Evolutionary conservation across 2,113 vertebrate species (phyloP).

Genomic region (Aramus guarauna): DNA sequence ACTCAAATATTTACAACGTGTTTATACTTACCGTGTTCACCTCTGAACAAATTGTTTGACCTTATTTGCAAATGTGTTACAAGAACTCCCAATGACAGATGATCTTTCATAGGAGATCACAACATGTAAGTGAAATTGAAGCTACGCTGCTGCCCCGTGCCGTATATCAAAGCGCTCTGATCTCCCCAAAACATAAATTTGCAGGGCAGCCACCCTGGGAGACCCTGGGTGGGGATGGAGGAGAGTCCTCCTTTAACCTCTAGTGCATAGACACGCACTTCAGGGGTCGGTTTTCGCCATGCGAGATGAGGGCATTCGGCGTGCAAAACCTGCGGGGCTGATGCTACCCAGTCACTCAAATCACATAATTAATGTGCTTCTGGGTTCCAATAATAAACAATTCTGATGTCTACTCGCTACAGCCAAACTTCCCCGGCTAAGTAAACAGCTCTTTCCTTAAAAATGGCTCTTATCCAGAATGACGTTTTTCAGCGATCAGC

Average conservation of each 20-base stretch:
- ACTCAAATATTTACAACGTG: constrained; percentile 72
- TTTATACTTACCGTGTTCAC: constrained; percentile 66
- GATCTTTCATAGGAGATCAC: constrained; percentile 69
- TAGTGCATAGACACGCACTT: neutral
- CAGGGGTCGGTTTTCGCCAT: constrained; percentile 48
- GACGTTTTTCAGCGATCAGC: neutral
- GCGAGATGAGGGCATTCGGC: constrained; percentile 21
- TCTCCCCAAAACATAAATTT: constrained; percentile 42
- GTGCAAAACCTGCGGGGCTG: neutral
- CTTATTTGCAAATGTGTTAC: constrained; percentile 71
- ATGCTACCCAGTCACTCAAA: constrained; percentile 63
- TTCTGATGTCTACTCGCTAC: constrained; percentile 15
- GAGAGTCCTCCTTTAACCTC: constrained; percentile 42
- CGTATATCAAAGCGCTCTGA: constrained; percentile 28
- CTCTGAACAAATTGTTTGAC: constrained; percentile 72
- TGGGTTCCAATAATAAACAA: constrained; percentile 70
- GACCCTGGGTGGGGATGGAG: constrained; percentile 24
- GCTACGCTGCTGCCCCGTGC: constrained; percentile 49
- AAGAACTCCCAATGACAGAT: constrained; percentile 59
- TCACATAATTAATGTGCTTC: constrained; percentile 63
- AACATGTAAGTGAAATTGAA: constrained; percentile 68
- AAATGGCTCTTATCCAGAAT: constrained; percentile 29
- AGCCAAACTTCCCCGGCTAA: constrained; percentile 25
- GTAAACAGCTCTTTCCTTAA: constrained; percentile 23
- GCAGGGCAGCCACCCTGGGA: neutral